Conservation (phyloP, 2,888 invertebrate genomes). For the Teinopalpus imperialis region DNA sequence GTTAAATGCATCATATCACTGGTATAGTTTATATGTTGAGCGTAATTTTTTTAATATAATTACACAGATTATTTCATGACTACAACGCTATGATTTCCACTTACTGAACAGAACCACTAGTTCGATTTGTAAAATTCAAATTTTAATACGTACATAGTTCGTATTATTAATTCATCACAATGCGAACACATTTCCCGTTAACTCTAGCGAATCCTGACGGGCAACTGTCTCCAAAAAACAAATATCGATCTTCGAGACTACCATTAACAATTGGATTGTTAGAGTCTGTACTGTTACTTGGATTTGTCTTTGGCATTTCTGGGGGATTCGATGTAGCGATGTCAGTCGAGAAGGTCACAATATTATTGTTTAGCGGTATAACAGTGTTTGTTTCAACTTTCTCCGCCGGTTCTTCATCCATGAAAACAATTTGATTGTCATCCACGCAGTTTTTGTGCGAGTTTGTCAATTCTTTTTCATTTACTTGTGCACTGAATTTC, state of each 20-base stretch:
- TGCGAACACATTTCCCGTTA: constrained; percentile 52
- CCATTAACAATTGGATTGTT: constrained; percentile 34
- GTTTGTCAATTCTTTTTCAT: constrained; percentile 1
- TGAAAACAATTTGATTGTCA: not conserved
- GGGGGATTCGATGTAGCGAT: not conserved
- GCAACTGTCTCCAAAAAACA: constrained; percentile 54
- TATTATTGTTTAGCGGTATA: not conserved
- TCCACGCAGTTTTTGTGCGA: not conserved
- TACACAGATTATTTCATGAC: too few relatives aligned
- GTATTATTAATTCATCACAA: constrained; percentile 2
- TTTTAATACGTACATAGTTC: too few relatives aligned
- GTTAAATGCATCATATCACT: too few relatives aligned
- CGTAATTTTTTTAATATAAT: too few relatives aligned
- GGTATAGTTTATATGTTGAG: too few relatives aligned
- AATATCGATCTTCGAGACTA: constrained; percentile 46
- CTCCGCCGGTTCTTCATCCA: not conserved
- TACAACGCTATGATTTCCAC: too few relatives aligned
- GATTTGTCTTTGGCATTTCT: not conserved
- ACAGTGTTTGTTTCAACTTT: constrained; percentile 2
- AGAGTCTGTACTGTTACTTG: constrained; percentile 28
- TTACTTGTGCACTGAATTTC: not conserved
- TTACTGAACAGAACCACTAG: too few relatives aligned
- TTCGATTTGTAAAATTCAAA: too few relatives aligned
- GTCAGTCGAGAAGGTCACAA: not conserved
- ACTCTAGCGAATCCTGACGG: constrained; percentile 48